A percentile compares a stretch with the other conserved stretches of the same genome.
These are phyloP conservation scores for Onychomys leucogaster DNA, from an alignment of 2,797 vertebrate species.

Conservation along the genomic window DNA sequence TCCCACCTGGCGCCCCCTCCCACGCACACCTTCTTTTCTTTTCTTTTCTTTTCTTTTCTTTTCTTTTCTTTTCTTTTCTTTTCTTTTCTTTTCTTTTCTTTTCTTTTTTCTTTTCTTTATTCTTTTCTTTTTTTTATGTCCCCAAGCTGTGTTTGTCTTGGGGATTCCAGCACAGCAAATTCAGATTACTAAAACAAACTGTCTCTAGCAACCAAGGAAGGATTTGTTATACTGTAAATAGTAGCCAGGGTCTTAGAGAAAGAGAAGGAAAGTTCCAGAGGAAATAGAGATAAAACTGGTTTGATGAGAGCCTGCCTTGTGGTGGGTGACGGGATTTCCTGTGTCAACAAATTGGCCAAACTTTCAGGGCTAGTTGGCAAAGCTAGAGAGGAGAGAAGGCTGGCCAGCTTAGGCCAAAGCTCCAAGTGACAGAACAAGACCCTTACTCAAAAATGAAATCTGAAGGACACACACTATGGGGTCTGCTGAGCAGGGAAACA, in stretches of 20 bases:
- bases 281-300: constrained; percentile 56
- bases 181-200: constrained; percentile 60
- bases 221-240: constrained; percentile 37
- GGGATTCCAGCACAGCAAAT: constrained; percentile 60
- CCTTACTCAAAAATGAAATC: neutral
- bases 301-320: neutral
- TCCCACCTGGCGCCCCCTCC: no score
- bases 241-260: constrained; percentile 45
- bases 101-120: no score
- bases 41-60: no score
- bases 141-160: constrained; percentile 57
- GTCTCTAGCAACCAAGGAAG: constrained; percentile 1
- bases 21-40: no score
- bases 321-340: neutral
- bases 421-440: neutral
- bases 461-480: neutral
- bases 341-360: constrained; percentile 30
- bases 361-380: neutral
- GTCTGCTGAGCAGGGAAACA: neutral
- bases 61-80: no score
- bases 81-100: no score
- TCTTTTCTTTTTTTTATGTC: neutral
- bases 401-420: neutral
- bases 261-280: constrained; percentile 8
- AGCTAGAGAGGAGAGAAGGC: neutral